Evolutionary conservation across 2,888 invertebrate species (phyloP), one percentile per base, ranked within the genome.

Genomic region (Odontocolon sp.): DNA sequence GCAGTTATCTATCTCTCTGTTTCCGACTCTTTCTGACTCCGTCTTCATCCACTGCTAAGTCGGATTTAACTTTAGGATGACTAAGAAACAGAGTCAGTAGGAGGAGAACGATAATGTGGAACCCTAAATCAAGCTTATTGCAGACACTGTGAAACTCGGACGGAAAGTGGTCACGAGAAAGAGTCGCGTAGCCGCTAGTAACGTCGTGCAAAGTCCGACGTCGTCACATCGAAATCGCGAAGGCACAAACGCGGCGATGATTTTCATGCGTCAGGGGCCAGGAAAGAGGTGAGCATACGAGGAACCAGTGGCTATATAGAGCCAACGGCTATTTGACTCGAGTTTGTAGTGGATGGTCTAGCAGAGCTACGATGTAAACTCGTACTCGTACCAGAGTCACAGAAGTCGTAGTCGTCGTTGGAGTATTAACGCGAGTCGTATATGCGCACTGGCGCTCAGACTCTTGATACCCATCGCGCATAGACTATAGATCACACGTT

Each of bases 381-480:
- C 18, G 52, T 16, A 40, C 31, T 42, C 45, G 28, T 31, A 38
- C 38, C 11, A 57, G 66, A 57, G 57, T 42, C 52, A 21, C 50
- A 40, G 28, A 31, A 42, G 59, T 67, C 28, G 68, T 63, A 56
- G 54, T 54, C 31, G 33, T 33, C 21, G 26, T 36, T 50, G 9
- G 21, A 33, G 64, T 31, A 63, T 56, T 69, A 68, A 52, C 52
- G 69, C 28, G 63, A 68, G 56, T 47, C 75, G 75, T 69, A 75
- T 57, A 42, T 69, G 75, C 75, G 75, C 75, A 42, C 33, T 50
- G 47, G 64, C 33, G 16, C 57, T 33, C 42, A 26, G 16, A 69
- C 38, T 69, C 56, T 50, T 64, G 63, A 16, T 56, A 42, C 21
- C 21, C 57, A 38, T 33, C 9, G 69, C 75, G 69, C 75, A 63